Conservation (phyloP, 2,888 invertebrate species). For the Proisotoma minuta region DNA sequence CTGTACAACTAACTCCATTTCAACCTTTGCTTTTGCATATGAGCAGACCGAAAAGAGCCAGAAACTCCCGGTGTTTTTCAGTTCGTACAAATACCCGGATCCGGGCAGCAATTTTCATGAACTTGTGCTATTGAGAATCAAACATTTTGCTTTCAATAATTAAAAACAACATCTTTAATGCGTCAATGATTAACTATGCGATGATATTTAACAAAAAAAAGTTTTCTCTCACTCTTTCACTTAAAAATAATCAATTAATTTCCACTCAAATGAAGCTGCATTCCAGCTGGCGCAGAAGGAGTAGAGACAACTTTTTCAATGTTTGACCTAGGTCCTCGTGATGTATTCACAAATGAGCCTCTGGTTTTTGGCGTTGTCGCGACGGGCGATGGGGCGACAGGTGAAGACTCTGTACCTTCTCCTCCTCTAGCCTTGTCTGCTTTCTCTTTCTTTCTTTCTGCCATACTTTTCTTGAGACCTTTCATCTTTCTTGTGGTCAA, state of each 20-base stretch:
- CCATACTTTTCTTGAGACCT: constrained; percentile 66
- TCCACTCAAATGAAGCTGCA: constrained; percentile 26
- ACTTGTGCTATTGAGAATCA: too few species aligned
- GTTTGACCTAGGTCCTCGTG: constrained; percentile 23
- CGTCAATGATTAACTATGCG: too few species aligned
- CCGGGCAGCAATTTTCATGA: too few species aligned
- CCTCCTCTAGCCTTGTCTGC: constrained; percentile 33
- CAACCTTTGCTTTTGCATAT: too few species aligned
- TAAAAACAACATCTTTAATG: too few species aligned
- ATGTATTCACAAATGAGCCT: constrained; percentile 26
- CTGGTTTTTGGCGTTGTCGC: not conserved
- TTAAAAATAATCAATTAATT: not conserved
- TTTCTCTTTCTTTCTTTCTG: constrained; percentile 40
- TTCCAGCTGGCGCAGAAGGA: constrained; percentile 14
- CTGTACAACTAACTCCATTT: too few species aligned
- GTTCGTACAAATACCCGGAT: too few species aligned
- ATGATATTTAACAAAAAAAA: too few species aligned
- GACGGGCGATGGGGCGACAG: not conserved
- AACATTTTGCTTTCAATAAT: too few species aligned
- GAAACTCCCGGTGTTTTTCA: too few species aligned
- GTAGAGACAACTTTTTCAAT: constrained; percentile 21
- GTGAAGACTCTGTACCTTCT: not conserved
- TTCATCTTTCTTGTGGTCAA: constrained; percentile 89
- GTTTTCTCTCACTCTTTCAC: not conserved
- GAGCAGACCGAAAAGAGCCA: too few species aligned